A percentile compares a stretch with the other conserved stretches of the same genome.
These are phyloP conservation scores for Tetanocera ferruginea DNA, from an alignment of 2,888 invertebrate genomes.

Conservation along the genomic window DNA sequence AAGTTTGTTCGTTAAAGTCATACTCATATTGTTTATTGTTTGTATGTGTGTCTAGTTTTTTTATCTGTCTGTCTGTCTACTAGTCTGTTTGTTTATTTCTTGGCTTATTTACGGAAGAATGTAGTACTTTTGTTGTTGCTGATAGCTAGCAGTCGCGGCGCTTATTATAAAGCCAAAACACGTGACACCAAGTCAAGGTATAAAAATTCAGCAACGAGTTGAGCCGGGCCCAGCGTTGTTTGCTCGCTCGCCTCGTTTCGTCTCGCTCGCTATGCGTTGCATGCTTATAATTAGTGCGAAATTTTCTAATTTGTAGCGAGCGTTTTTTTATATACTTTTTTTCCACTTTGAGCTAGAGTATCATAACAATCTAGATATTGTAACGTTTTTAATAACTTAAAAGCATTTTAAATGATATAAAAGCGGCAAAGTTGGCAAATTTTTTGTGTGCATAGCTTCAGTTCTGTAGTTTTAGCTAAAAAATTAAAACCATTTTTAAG, in stretches of 20 bases:
- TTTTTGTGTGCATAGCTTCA: not conserved
- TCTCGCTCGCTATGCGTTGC: too few species aligned
- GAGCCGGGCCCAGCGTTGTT: not conserved
- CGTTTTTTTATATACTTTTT: too few species aligned
- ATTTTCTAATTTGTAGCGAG: too few species aligned
- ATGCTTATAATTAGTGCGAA: too few species aligned
- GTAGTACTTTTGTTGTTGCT: not conserved
- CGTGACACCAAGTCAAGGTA: constrained; percentile 17
- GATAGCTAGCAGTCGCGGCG: not conserved
- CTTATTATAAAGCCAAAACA: constrained; percentile 16
- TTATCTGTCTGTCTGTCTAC: not conserved
- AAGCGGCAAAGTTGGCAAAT: not conserved
- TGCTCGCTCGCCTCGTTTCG: not conserved
- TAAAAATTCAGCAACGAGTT: constrained; percentile 7
- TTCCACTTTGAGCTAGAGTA: too few species aligned
- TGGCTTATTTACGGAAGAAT: not conserved
- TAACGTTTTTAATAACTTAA: too few species aligned
- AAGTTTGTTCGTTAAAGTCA: not conserved
- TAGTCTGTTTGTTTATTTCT: not conserved
- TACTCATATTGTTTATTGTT: not conserved
- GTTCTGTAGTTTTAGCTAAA: too few species aligned
- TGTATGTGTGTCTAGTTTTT: not conserved
- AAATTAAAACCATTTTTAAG: too few species aligned
- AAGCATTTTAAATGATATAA: too few species aligned
- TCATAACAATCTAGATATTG: too few species aligned